A percentile compares a stretch with the other conserved stretches of the same genome.
These are phyloP conservation scores for Leucozona laternaria DNA, from an alignment of 2,888 invertebrate species.

Conservation along the genomic window DNA sequence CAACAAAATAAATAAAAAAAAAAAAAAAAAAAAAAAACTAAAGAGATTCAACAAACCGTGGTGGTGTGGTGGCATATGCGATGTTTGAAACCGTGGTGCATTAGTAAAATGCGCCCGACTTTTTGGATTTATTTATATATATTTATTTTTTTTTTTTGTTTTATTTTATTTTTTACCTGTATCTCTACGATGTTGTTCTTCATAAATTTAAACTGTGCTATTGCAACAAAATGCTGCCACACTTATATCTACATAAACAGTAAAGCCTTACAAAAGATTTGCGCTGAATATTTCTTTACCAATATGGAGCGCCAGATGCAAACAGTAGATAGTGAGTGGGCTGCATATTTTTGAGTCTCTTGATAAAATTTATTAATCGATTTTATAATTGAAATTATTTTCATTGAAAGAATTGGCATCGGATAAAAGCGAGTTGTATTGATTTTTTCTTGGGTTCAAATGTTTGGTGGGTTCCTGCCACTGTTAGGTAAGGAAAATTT, in stretches of 20 bases:
- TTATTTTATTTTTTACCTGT: slow-evolving; percentile 24
- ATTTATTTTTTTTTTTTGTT: background rate
- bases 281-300: slow-evolving; percentile 44
- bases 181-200: slow-evolving; percentile 29
- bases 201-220: slow-evolving; percentile 43
- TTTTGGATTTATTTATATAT: slow-evolving; percentile 23
- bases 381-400: slow-evolving; percentile 16
- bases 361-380: slow-evolving; percentile 21
- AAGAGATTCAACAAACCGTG: slow-evolving; percentile 65
- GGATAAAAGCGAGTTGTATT: background rate
- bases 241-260: background rate
- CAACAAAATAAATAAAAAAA: slow-evolving; percentile 6
- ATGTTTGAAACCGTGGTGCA: slow-evolving; percentile 25
- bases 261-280: slow-evolving; percentile 61
- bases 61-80: slow-evolving; percentile 37
- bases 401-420: background rate
- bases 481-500: too few relatives aligned
- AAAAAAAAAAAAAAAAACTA: slow-evolving; percentile 20
- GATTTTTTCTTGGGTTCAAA: background rate
- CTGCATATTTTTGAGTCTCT: background rate
- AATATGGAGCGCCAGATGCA: slow-evolving; percentile 34
- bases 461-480: too few relatives aligned
- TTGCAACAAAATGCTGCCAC: slow-evolving; percentile 54
- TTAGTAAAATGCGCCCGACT: slow-evolving; percentile 43
- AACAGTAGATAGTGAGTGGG: slow-evolving; percentile 13